A percentile compares a stretch with the other conserved stretches of the same genome.
These are phyloP conservation scores for Athrips mouffetella DNA, from an alignment of 2,888 invertebrate species.

Conservation along the genomic window DNA sequence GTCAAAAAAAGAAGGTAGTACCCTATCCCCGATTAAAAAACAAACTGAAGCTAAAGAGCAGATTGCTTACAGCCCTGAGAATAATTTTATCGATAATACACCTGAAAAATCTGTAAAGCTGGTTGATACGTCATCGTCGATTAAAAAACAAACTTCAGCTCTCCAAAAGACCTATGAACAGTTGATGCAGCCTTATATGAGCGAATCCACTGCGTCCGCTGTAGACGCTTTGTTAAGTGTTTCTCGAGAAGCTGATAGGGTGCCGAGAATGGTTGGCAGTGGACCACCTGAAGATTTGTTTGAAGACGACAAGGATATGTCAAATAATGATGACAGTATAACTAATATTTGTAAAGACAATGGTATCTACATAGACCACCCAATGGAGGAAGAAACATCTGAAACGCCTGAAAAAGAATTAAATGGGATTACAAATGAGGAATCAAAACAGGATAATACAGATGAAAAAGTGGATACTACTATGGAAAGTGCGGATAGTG, in stretches of 20 bases:
- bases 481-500: not conserved
- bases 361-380: slow-evolving; percentile 23
- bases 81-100: no score
- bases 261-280: slow-evolving; percentile 59
- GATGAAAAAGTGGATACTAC: not conserved
- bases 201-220: slow-evolving; percentile 65
- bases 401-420: slow-evolving; percentile 12
- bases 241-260: slow-evolving; percentile 63
- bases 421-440: slow-evolving; percentile 16
- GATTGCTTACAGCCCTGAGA: no score
- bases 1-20: no score
- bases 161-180: slow-evolving; percentile 32
- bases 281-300: slow-evolving; percentile 70
- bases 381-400: slow-evolving; percentile 13
- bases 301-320: slow-evolving; percentile 50
- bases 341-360: slow-evolving; percentile 25
- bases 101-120: not conserved
- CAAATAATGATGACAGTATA: slow-evolving; percentile 40
- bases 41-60: no score
- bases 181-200: slow-evolving; percentile 47
- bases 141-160: slow-evolving; percentile 9
- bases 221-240: slow-evolving; percentile 70
- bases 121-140: no score
- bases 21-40: no score
- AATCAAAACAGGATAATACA: not conserved